These are phyloP conservation scores for Parasteatoda tepidariorum DNA, from an alignment of 1,140 invertebrate genomes.

Conservation along the genomic window DNA sequence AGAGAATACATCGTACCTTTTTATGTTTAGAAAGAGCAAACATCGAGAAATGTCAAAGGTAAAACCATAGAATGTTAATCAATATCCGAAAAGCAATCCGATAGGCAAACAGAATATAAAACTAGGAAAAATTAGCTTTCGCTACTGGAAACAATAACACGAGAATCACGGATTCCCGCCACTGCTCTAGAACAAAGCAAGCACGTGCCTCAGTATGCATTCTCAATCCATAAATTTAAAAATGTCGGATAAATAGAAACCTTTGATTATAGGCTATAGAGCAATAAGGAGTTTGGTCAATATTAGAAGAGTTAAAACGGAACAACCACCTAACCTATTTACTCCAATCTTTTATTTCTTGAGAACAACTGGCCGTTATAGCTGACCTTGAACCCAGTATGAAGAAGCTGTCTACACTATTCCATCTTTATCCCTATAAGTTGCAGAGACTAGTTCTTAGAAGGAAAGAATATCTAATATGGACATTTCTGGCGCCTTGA, in stretches of 20 bases:
- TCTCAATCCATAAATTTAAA: neutral
- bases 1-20: too few relatives aligned
- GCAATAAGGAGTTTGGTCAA: neutral
- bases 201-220: neutral
- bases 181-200: neutral
- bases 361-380: slow-evolving; percentile 13
- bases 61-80: too few relatives aligned
- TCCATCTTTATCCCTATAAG: neutral
- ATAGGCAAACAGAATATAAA: too few relatives aligned
- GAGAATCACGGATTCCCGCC: neutral
- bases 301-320: neutral
- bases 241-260: neutral
- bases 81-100: too few relatives aligned
- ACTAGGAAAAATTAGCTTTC: too few relatives aligned
- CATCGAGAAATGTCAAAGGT: too few relatives aligned
- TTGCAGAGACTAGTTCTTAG: slow-evolving; percentile 32
- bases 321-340: slow-evolving; percentile 36
- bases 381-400: slow-evolving; percentile 24
- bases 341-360: slow-evolving; percentile 21
- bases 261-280: neutral
- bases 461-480: slow-evolving; percentile 53
- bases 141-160: neutral
- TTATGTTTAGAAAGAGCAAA: too few relatives aligned
- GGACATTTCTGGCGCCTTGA: slow-evolving; percentile 46
- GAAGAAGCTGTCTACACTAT: slow-evolving; percentile 9